A percentile compares a stretch with the other conserved stretches of the same genome.
These are phyloP conservation scores for Phymatocera aterrima DNA, from an alignment of 2,888 invertebrate genomes.

Conservation along the genomic window DNA sequence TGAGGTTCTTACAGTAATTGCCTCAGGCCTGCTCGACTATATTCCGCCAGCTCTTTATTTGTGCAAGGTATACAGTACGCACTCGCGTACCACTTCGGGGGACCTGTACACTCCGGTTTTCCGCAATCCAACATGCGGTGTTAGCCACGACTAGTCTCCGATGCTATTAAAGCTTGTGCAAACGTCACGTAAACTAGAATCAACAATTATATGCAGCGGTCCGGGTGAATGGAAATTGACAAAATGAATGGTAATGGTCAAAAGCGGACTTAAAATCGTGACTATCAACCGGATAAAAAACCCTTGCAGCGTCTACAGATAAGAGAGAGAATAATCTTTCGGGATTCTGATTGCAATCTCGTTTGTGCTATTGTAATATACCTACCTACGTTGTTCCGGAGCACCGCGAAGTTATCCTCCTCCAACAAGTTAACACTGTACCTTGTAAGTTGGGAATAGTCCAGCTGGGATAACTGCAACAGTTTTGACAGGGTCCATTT, in stretches of 20 bases:
- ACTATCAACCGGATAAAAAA: not conserved
- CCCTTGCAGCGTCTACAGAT: too few species aligned
- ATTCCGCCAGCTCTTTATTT: conserved; percentile 23
- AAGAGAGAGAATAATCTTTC: not conserved
- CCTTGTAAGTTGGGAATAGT: conserved; percentile 10
- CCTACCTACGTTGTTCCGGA: not conserved
- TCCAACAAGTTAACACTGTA: not conserved
- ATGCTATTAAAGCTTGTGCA: not conserved
- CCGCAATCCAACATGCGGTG: conserved; percentile 32
- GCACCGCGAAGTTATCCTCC: not conserved
- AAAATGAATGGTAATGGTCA: not conserved
- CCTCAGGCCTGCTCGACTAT: conserved; percentile 35
- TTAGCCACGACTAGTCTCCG: not conserved
- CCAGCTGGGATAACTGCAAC: not conserved
- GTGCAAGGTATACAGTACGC: conserved; percentile 34
- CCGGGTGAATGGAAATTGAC: not conserved
- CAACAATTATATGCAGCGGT: not conserved
- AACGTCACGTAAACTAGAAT: not conserved
- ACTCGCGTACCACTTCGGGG: conserved; percentile 30
- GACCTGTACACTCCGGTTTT: conserved; percentile 7
- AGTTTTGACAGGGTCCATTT: conserved; percentile 21
- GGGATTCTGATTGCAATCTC: not conserved
- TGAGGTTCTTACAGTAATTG: conserved; percentile 37
- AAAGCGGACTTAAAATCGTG: not conserved
- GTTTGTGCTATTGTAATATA: not conserved